phyloP scores from a whole-genome alignment of 2,797 vertebrate species.

The Lithobates pipiens region DNA sequence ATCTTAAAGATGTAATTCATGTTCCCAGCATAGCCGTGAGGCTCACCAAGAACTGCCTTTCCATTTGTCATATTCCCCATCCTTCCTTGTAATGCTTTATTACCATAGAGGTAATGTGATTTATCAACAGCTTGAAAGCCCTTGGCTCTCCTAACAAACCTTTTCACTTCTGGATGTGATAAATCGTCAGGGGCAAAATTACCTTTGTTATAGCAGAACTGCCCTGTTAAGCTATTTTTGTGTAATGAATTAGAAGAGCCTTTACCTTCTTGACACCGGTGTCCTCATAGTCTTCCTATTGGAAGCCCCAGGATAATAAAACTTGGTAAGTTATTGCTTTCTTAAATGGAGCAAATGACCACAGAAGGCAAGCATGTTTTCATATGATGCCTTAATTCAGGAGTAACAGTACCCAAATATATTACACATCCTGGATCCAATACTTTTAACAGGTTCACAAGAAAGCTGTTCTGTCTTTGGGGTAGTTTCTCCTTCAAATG shows the following conservation, averaged over 20 bases:
- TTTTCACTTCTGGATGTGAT: conserved; percentile 34
- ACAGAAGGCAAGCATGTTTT: background rate
- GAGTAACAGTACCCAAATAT: background rate
- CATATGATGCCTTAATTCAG: too few relatives aligned
- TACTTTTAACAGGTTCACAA: background rate
- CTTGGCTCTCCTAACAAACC: conserved; percentile 45
- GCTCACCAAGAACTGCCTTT: conserved; percentile 48
- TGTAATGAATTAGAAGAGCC: conserved; percentile 13
- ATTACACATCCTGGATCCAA: background rate
- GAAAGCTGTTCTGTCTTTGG: background rate
- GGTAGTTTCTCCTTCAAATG: background rate
- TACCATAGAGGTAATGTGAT: conserved; percentile 52
- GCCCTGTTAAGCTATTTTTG: conserved; percentile 9
- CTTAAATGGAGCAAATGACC: background rate
- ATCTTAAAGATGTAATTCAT: conserved; percentile 54
- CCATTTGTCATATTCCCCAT: conserved; percentile 53
- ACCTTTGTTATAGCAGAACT: background rate
- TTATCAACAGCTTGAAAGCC: conserved; percentile 52
- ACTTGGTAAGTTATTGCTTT: conserved; percentile 33
- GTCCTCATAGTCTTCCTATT: conserved; percentile 26
- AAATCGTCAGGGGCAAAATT: conserved; percentile 29
- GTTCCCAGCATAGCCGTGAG: conserved; percentile 46
- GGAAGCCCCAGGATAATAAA: conserved; percentile 22
- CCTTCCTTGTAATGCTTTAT: conserved; percentile 55
- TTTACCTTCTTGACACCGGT: conserved; percentile 11